phyloP scores from a whole-genome alignment of 2,888 invertebrate genomes.

The Microplitis manilae region DNA sequence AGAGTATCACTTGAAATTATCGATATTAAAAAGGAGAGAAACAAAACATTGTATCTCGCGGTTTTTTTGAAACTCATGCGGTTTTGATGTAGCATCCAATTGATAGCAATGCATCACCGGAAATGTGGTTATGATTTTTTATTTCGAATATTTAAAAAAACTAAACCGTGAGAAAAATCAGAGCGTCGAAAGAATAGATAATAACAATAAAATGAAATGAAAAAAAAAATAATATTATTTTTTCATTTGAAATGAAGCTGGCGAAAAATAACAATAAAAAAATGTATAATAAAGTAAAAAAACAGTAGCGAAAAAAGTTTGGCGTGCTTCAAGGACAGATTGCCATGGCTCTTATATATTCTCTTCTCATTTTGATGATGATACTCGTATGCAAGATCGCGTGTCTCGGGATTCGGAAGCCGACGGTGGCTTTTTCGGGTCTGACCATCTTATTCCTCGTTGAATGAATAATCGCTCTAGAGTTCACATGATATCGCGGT shows the following conservation, averaged over 20 bases:
- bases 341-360: constrained; percentile 12
- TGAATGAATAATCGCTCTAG: constrained; percentile 65
- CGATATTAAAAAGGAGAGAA: not conserved
- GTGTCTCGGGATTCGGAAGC: constrained; percentile 58
- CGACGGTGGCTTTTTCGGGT: constrained; percentile 55
- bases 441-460: constrained; percentile 47
- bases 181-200: not conserved
- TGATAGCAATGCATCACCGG: not conserved
- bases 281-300: not conserved
- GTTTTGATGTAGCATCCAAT: not conserved
- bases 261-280: not conserved
- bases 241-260: not conserved
- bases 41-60: not conserved
- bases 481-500: constrained; percentile 46
- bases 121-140: not conserved
- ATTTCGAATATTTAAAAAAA: not conserved
- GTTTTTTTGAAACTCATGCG: not conserved
- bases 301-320: constrained; percentile 33
- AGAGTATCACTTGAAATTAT: no score
- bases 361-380: constrained; percentile 34
- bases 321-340: constrained; percentile 34
- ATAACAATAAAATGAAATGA: not conserved
- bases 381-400: constrained; percentile 64
- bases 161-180: not conserved
- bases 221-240: not conserved